Conservation (phyloP, 2,797 vertebrate genomes). For the Fistularia commersonii region DNA sequence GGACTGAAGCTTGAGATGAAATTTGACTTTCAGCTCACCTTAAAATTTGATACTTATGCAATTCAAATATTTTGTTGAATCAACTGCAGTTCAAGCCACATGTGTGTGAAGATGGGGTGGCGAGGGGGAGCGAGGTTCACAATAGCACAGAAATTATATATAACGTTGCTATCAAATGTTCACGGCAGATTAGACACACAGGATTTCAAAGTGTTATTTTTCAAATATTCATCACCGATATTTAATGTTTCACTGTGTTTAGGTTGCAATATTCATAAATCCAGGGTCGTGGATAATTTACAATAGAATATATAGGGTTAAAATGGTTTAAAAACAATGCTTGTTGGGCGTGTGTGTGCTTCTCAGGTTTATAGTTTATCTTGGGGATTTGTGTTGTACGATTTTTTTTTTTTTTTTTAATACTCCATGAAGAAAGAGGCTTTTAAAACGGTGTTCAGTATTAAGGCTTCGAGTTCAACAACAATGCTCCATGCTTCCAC, state of each 20-base stretch:
- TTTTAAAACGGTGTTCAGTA: not conserved
- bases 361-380: too few relatives aligned
- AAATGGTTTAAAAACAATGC: not conserved
- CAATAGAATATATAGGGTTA: not conserved
- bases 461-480: not conserved
- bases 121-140: too few relatives aligned
- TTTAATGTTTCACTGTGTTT: slow-evolving; percentile 2
- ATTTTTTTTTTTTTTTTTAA: too few relatives aligned
- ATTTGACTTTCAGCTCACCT: slow-evolving; percentile 38
- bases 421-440: too few relatives aligned
- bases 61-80: slow-evolving; percentile 40
- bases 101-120: slow-evolving; percentile 2
- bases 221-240: slow-evolving; percentile 5
- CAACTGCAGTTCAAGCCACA: slow-evolving; percentile 7
- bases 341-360: not conserved
- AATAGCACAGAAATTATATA: too few relatives aligned
- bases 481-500: not conserved
- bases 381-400: too few relatives aligned
- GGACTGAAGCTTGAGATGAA: slow-evolving; percentile 43
- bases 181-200: too few relatives aligned
- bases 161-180: too few relatives aligned
- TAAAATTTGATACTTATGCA: slow-evolving; percentile 40
- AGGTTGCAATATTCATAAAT: slow-evolving; percentile 20
- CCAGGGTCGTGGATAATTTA: not conserved
- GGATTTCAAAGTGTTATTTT: slow-evolving; percentile 2